Base-by-base conservation (phyloP, 2,888 invertebrate species). In the Ectobius pallidus region DNA sequence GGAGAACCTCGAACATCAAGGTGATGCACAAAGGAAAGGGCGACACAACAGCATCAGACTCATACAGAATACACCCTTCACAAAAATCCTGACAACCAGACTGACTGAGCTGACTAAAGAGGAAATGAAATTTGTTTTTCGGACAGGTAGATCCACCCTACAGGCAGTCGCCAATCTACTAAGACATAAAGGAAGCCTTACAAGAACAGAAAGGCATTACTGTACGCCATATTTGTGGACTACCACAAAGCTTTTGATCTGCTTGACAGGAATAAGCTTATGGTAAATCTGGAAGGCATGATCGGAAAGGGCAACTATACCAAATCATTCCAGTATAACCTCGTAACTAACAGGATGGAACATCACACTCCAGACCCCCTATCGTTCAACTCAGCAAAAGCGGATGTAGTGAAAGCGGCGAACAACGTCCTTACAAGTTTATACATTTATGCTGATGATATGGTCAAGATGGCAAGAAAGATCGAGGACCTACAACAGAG, bases 181-280 rank as follows among this genome's bases (percentile, higher is more conserved):
- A 9, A 46, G 46, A 46, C 9, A 46, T 7, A 9, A 46, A 46
- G n/a, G 46, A n/a, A 46, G n/a, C 9, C 16, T n/a, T 46, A 14
- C 46, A 46, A n/a, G 46, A 46, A n/a, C 46, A 9, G 49, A 46
- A 46, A n/a, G 46, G 46, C 11, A 46, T 14, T 14, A 46, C 46
- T 46, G 18, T n/a, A 46, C 46, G 46, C 46, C 46, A 49, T 49
- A n/a, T 49, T 49, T 49, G 49, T 49, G 49, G 49, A 49, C 20
- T 49, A 49, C n/a, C 49, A 9, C 11, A 46, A 46, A n/a, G 46
- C 46, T n/a, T 46, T 46, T n/a, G 39, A 46, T n/a, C 46, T 46
- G 18, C 46, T 46, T 46, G 46, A 46, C 46, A 46, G 46, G n/a
- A 34, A 34, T 34, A 34, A 34, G 34, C 34, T 34, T 34, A 34